A percentile compares a stretch with the other conserved stretches of the same genome.
These are phyloP conservation scores for Dugesia japonica DNA, from an alignment of 2,888 invertebrate species.

Conservation along the genomic window DNA sequence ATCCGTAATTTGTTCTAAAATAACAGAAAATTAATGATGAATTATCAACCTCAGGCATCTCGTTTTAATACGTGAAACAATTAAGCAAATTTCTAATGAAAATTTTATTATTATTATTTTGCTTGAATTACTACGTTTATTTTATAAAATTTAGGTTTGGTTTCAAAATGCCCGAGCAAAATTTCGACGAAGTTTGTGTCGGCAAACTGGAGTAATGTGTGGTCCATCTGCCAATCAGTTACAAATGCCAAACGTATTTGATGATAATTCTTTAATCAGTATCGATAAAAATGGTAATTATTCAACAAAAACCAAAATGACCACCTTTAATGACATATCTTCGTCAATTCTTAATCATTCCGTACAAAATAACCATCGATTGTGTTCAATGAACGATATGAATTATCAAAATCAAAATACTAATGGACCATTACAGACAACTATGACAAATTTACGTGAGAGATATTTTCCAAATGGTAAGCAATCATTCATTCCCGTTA, in stretches of 20 bases:
- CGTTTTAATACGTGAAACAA: background rate
- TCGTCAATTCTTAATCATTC: conserved; percentile 5
- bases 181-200: conserved; percentile 32
- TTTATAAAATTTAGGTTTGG: conserved; percentile 32
- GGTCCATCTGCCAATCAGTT: conserved; percentile 5
- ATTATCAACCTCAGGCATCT: conserved; percentile 2
- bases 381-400: background rate
- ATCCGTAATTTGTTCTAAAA: background rate
- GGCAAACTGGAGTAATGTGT: conserved; percentile 11
- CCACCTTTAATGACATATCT: conserved; percentile 5
- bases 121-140: background rate
- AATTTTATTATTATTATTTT: too few relatives aligned
- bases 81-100: background rate
- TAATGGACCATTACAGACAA: background rate
- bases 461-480: conserved; percentile 2
- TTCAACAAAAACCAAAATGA: background rate
- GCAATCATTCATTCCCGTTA: background rate
- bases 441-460: background rate
- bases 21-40: conserved; percentile 1
- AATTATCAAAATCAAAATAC: background rate
- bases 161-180: conserved; percentile 36
- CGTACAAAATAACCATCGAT: conserved; percentile 8
- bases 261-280: background rate
- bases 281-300: conserved; percentile 14
- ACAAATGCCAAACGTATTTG: conserved; percentile 1